These are phyloP conservation scores for Drosophila greeni DNA, from an alignment of 2,888 invertebrate species.

Conservation along the genomic window DNA sequence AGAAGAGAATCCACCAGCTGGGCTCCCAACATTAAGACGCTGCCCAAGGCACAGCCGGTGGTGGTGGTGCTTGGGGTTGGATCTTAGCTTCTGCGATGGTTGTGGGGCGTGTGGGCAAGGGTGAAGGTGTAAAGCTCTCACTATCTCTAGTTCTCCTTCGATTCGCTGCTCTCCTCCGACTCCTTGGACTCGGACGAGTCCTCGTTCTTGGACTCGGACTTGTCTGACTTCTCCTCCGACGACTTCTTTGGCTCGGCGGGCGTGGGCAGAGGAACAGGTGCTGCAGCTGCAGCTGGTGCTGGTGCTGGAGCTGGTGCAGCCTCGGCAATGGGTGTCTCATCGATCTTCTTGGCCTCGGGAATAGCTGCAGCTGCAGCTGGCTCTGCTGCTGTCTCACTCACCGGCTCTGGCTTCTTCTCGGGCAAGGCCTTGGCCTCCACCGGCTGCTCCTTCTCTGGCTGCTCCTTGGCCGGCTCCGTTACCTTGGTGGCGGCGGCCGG, in stretches of 20 bases:
- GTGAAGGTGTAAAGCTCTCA: conserved; percentile 33
- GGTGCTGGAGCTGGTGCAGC: conserved; percentile 70
- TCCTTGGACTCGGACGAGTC: conserved; percentile 71
- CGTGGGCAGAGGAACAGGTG: conserved; percentile 10
- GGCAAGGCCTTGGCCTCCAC: conserved; percentile 33
- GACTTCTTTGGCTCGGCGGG: conserved; percentile 43
- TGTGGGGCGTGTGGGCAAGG: background rate
- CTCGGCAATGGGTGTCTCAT: conserved; percentile 78
- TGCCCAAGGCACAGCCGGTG: conserved; percentile 29
- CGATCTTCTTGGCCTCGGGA: conserved; percentile 68
- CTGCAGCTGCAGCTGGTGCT: background rate
- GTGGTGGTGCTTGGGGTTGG: conserved; percentile 17
- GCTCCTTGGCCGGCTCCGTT: conserved; percentile 22
- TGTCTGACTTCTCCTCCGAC: conserved; percentile 54
- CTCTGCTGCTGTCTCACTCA: conserved; percentile 22
- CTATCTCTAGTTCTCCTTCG: conserved; percentile 62
- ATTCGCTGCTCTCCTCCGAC: conserved; percentile 74
- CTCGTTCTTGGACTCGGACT: conserved; percentile 64
- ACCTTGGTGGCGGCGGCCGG: conserved; percentile 30
- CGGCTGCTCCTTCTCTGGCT: conserved; percentile 30
- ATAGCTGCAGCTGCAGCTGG: conserved; percentile 12
- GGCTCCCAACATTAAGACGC: conserved; percentile 48
- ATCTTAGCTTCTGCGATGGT: conserved; percentile 7
- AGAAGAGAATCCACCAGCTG: conserved; percentile 70
- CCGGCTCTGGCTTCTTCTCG: conserved; percentile 23